phyloP scores from a whole-genome alignment of 2,113 vertebrate species.

The Pseudopodoces humilis region DNA sequence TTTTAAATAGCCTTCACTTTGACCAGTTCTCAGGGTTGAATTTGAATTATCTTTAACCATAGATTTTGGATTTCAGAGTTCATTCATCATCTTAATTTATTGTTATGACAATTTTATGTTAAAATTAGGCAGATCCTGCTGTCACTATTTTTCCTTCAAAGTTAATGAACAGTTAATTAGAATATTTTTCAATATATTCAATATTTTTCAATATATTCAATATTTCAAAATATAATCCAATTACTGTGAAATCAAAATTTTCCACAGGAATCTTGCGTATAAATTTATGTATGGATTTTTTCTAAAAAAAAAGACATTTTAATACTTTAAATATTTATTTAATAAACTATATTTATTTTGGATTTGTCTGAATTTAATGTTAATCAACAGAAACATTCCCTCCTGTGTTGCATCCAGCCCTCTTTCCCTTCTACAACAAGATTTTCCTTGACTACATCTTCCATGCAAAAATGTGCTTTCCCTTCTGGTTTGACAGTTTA shows the following conservation, averaged over 20 bases:
- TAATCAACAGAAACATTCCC: neutral
- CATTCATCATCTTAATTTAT: neutral
- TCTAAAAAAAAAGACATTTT: neutral
- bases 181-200: neutral
- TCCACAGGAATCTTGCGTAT: neutral
- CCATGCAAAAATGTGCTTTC: neutral
- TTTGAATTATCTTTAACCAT: neutral
- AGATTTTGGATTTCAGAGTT: neutral
- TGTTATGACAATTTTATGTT: neutral
- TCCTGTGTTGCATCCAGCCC: neutral
- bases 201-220: no score
- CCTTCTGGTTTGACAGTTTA: neutral
- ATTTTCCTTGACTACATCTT: neutral
- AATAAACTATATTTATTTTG: neutral
- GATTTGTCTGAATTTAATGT: neutral
- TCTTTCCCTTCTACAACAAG: neutral
- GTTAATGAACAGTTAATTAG: neutral
- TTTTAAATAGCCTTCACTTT: neutral
- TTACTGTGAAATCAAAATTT: neutral
- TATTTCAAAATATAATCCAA: neutral
- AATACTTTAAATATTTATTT: neutral
- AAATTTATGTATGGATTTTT: neutral
- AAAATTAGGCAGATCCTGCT: neutral
- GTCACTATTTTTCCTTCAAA: neutral
- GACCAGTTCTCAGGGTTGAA: neutral